A percentile compares a stretch with the other conserved stretches of the same genome.
Conservation (phyloP, 2,113 vertebrate genomes). For the Lanius collurio region DNA sequence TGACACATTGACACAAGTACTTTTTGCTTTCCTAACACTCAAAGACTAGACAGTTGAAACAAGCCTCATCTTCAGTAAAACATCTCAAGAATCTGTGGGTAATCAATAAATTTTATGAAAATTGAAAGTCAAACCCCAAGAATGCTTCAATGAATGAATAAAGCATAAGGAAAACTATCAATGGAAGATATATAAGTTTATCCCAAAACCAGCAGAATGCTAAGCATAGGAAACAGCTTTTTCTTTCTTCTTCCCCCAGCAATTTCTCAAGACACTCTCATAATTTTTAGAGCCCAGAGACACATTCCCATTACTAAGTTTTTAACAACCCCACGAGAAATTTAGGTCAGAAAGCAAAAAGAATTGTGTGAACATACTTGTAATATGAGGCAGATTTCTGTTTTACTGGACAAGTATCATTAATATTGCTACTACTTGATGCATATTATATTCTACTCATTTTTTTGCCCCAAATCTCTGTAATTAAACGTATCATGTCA, state of each 20-base stretch:
- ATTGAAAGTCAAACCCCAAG: not conserved
- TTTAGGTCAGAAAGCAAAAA: not conserved
- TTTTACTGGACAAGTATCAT: not conserved
- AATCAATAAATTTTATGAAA: not conserved
- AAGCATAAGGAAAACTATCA: not conserved
- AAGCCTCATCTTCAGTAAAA: not conserved
- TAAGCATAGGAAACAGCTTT: not conserved
- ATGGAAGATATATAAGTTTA: not conserved
- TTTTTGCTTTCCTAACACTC: not conserved
- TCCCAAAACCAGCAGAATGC: not conserved
- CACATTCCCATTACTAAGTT: not conserved
- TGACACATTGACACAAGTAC: not conserved
- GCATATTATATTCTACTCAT: not conserved
- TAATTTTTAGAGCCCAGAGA: not conserved
- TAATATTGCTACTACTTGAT: not conserved
- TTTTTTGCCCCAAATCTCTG: not conserved
- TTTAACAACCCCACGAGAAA: not conserved
- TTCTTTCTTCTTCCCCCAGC: not conserved
- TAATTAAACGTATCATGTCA: constrained; percentile 3
- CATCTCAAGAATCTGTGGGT: not conserved
- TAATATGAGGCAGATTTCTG: not conserved
- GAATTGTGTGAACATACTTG: not conserved
- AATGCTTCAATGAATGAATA: not conserved
- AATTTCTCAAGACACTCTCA: not conserved
- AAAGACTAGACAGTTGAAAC: not conserved